phyloP scores from a whole-genome alignment of 2,113 vertebrate species.

The Hirundichthys speculiger region DNA sequence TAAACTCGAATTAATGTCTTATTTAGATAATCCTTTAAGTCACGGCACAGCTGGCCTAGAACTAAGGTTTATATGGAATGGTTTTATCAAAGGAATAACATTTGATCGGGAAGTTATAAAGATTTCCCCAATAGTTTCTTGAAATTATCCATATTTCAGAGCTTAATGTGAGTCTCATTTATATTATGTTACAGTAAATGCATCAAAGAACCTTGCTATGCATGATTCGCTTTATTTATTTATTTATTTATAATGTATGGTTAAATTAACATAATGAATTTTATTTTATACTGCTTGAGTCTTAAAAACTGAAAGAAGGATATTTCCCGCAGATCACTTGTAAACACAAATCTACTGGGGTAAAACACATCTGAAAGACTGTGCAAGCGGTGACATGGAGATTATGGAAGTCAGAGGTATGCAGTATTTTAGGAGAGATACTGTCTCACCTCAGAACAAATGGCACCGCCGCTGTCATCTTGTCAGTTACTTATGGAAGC shows the following conservation, averaged over 20 bases:
- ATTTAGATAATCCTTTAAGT: conserved; percentile 2
- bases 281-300: conserved; percentile 20
- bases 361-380: conserved; percentile 16
- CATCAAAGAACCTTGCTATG: conserved; percentile 3
- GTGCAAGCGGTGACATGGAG: conserved; percentile 9
- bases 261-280: conserved; percentile 18
- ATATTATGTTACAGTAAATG: neutral
- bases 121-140: neutral
- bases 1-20: conserved; percentile 4
- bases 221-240: too few species aligned
- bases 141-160: conserved; percentile 16
- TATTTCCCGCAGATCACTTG: conserved; percentile 20
- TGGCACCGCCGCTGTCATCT: conserved; percentile 29
- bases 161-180: neutral
- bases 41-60: conserved; percentile 2
- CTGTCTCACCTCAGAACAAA: conserved; percentile 34
- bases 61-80: neutral
- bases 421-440: conserved; percentile 15
- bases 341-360: conserved; percentile 6
- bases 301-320: conserved; percentile 14
- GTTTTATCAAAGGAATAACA: neutral
- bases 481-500: conserved; percentile 32
- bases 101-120: too few species aligned
- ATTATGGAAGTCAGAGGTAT: conserved; percentile 27
- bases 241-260: too few species aligned